These are phyloP conservation scores for Manduca sexta DNA, from an alignment of 1,140 invertebrate species.

Conservation along the genomic window DNA sequence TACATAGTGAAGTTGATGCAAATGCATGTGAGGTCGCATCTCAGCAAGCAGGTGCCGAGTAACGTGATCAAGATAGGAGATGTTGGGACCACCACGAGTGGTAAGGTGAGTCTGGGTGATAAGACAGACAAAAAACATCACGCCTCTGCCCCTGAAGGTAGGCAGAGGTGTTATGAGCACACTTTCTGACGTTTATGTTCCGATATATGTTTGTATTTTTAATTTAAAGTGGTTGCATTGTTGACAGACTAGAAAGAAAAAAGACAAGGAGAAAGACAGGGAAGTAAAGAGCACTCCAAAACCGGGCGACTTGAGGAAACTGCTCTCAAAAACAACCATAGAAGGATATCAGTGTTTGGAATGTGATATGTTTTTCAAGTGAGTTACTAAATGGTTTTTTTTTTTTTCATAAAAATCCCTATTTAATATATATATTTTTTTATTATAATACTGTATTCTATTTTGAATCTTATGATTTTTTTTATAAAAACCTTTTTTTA, in stretches of 20 bases:
- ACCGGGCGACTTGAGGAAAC: constrained; percentile 41
- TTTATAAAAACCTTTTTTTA: no score
- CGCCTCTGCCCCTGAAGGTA: no score
- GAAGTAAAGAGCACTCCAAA: constrained; percentile 15
- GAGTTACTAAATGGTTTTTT: constrained; percentile 13
- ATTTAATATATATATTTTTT: no score
- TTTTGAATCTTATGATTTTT: no score
- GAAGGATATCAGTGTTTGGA: constrained; percentile 58
- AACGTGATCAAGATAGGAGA: constrained; percentile 36
- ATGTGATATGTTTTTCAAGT: constrained; percentile 66
- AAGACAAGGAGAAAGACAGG: constrained; percentile 19
- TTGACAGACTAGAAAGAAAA: constrained; percentile 23
- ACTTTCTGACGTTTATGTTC: no score
- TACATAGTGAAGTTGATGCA: constrained; percentile 15
- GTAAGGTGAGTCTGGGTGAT: constrained; percentile 10
- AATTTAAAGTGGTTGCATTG: not conserved
- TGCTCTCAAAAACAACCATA: constrained; percentile 55
- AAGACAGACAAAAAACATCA: no score
- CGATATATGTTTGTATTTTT: no score
- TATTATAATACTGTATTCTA: no score
- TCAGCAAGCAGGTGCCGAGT: constrained; percentile 13
- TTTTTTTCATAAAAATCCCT: no score
- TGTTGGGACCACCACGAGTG: not conserved
- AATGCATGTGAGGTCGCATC: constrained; percentile 29
- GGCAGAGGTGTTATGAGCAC: no score